Percentiles rank a stretch among this genome's conserved stretches.
phyloP scores from a whole-genome alignment of 2,113 vertebrate genomes.

The Calyptomena viridis region DNA sequence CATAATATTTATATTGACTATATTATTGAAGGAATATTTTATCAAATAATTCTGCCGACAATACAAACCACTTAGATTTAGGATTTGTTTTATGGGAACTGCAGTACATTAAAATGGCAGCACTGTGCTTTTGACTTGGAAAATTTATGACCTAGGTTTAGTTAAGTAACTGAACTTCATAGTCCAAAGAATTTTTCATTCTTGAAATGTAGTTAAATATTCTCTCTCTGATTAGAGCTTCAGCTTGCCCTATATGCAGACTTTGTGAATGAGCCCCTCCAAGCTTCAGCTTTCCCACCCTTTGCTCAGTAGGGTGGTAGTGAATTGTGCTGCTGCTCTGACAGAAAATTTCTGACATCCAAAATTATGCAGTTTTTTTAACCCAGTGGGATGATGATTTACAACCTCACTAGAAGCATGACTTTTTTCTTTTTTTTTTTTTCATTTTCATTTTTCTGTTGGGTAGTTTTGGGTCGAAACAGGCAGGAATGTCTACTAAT shows the following conservation, averaged over 20 bases:
- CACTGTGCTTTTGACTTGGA: conserved; percentile 25
- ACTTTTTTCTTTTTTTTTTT: not conserved
- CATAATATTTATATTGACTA: not conserved
- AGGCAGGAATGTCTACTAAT: not conserved
- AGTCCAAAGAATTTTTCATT: not conserved
- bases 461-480: not conserved
- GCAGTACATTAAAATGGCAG: not conserved
- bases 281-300: not conserved
- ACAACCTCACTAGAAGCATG: not conserved
- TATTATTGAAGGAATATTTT: not conserved
- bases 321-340: not conserved
- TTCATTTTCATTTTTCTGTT: not conserved
- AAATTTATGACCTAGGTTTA: not conserved
- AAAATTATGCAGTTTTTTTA: not conserved
- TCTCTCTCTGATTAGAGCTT: not conserved
- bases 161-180: not conserved
- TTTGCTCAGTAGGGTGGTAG: not conserved
- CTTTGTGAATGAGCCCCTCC: not conserved
- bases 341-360: not conserved
- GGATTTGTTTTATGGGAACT: not conserved
- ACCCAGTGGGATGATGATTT: not conserved
- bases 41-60: not conserved
- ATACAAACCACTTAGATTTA: not conserved
- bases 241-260: not conserved
- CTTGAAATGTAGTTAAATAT: not conserved